Percentiles rank a stretch among this genome's conserved stretches.
phyloP scores from a whole-genome alignment of 1,140 invertebrate species.

The Heliconius eleuchia region DNA sequence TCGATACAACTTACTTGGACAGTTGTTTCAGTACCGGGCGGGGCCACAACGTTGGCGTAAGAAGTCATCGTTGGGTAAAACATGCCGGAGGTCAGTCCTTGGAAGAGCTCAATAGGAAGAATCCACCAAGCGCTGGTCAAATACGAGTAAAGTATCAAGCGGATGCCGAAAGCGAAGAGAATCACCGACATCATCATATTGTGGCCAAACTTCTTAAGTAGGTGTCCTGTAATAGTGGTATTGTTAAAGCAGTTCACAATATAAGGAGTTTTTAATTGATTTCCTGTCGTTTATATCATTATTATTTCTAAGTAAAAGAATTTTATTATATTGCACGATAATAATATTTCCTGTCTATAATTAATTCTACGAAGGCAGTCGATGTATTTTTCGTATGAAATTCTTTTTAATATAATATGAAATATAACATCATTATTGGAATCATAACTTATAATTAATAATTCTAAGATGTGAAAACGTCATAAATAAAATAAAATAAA shows the following conservation, averaged over 20 bases:
- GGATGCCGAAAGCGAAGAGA: constrained; percentile 87
- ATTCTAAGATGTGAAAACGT: too few relatives aligned
- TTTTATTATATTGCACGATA: too few relatives aligned
- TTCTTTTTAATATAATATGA: too few relatives aligned
- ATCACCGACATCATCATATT: constrained; percentile 91
- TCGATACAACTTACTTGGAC: constrained; percentile 83
- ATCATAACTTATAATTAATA: too few relatives aligned
- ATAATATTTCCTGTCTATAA: too few relatives aligned
- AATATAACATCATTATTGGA: too few relatives aligned
- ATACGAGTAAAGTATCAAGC: constrained; percentile 92
- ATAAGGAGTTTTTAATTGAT: not conserved
- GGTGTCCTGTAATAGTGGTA: constrained; percentile 80
- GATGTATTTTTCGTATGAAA: too few relatives aligned
- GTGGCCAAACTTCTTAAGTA: constrained; percentile 92
- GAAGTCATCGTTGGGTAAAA: constrained; percentile 95
- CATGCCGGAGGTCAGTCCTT: constrained; percentile 93
- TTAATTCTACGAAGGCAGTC: too few relatives aligned
- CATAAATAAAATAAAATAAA: too few relatives aligned
- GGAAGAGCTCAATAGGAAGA: constrained; percentile 91
- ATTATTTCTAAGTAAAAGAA: too few relatives aligned
- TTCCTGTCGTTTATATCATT: too few relatives aligned
- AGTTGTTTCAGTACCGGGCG: constrained; percentile 92
- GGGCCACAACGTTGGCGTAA: constrained; percentile 92
- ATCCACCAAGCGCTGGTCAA: constrained; percentile 91
- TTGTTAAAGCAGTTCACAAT: not conserved